These are phyloP conservation scores for Plemyria rubiginata DNA, from an alignment of 2,888 invertebrate genomes.

Conservation along the genomic window DNA sequence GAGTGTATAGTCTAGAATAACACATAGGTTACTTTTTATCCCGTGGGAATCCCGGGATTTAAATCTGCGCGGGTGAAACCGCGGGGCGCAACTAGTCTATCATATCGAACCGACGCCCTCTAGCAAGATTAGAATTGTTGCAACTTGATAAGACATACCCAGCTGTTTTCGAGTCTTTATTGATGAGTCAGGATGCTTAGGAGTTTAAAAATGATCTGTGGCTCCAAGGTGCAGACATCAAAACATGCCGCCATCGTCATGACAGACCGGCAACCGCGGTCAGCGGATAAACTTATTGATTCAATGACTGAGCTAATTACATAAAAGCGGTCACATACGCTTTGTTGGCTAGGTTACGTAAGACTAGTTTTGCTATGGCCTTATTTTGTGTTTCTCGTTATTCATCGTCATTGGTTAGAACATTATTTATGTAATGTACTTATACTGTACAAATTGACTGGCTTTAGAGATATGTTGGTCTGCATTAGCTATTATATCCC, in stretches of 20 bases:
- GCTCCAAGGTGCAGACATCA: conserved; percentile 36
- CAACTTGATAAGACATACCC: neutral
- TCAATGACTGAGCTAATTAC: conserved; percentile 49
- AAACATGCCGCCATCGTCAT: conserved; percentile 31
- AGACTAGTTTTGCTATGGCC: conserved; percentile 30
- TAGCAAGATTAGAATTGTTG: neutral
- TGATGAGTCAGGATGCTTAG: conserved; percentile 25
- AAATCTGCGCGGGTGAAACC: too few species aligned
- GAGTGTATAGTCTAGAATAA: too few species aligned
- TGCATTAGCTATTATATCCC: neutral
- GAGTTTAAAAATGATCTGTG: conserved; percentile 25
- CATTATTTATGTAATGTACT: neutral
- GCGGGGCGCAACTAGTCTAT: too few species aligned
- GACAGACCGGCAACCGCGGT: conserved; percentile 24
- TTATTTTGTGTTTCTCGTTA: conserved; percentile 22
- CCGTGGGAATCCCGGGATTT: too few species aligned
- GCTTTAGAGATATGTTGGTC: neutral
- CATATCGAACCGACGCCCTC: neutral
- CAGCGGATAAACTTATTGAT: conserved; percentile 51
- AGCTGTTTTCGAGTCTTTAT: conserved; percentile 13
- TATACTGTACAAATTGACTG: neutral
- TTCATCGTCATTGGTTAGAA: conserved; percentile 13
- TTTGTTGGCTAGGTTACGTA: conserved; percentile 32
- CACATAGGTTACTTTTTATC: too few species aligned
- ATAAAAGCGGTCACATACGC: conserved; percentile 34